Conservation (phyloP, 2,888 invertebrate species). For the Belgica antarctica region DNA sequence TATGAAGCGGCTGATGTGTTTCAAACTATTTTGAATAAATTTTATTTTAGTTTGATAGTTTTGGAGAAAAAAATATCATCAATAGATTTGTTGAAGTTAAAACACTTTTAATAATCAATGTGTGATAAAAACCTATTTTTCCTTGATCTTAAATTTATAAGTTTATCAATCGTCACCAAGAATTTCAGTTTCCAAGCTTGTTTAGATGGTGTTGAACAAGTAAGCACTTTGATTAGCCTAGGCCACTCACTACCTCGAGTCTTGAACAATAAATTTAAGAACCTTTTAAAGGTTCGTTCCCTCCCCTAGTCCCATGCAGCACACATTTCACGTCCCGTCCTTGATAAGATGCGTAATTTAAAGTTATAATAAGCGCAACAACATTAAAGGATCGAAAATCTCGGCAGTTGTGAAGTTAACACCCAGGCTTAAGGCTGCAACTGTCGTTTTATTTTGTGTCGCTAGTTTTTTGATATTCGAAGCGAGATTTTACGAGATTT, state of each 20-base stretch:
- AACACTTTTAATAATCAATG: neutral
- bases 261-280: constrained; percentile 11
- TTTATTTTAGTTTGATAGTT: too few relatives aligned
- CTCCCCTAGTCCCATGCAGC: neutral
- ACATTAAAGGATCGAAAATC: constrained; percentile 35
- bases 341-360: constrained; percentile 41
- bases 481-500: neutral
- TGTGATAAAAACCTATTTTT: neutral
- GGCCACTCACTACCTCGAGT: too few relatives aligned
- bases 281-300: neutral
- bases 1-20: too few relatives aligned
- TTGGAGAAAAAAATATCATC: too few relatives aligned
- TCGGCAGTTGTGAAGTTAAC: constrained; percentile 42
- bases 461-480: constrained; percentile 1
- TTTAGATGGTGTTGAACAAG: too few relatives aligned
- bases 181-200: too few relatives aligned
- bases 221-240: too few relatives aligned
- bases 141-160: too few relatives aligned
- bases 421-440: constrained; percentile 43
- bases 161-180: too few relatives aligned
- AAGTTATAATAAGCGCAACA: constrained; percentile 25
- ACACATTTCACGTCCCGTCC: too few relatives aligned
- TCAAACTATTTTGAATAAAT: too few relatives aligned
- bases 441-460: constrained; percentile 19
- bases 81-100: too few relatives aligned